Conservation (phyloP, 2,113 vertebrate species). For the Cyanoderma ruficeps region DNA sequence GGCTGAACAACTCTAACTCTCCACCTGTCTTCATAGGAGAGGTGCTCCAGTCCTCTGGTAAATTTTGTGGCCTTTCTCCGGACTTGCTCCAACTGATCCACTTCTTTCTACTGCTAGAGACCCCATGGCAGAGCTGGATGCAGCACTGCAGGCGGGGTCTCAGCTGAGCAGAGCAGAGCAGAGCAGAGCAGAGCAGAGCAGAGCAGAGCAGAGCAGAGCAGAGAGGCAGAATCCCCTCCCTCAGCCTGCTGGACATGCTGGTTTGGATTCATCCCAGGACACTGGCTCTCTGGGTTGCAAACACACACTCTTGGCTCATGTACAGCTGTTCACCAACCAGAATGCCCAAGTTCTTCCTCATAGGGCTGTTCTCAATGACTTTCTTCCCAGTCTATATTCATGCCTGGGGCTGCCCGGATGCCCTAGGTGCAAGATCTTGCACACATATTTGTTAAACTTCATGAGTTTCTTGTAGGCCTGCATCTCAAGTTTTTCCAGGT, state of each 20-base stretch:
- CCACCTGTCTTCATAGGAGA: background rate
- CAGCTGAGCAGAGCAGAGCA: background rate
- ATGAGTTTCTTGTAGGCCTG: accelerated
- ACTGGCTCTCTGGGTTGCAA: background rate
- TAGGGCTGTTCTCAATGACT: background rate
- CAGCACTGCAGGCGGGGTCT: background rate
- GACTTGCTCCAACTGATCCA: background rate
- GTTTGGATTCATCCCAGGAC: background rate
- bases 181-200: background rate
- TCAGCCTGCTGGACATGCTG: accelerated
- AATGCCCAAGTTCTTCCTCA: background rate
- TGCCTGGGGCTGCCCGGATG: accelerated
- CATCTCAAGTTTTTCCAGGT: background rate
- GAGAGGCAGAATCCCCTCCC: background rate
- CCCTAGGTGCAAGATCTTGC: background rate
- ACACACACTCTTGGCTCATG: background rate
- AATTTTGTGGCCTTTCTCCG: background rate
- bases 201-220: background rate
- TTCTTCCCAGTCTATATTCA: background rate
- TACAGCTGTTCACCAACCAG: background rate
- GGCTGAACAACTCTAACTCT: background rate
- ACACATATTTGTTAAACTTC: background rate
- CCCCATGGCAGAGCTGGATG: background rate
- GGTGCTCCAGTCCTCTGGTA: background rate
- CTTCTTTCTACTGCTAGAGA: background rate